These are phyloP conservation scores for Thunnus albacares DNA, from an alignment of 2,797 vertebrate genomes.

Conservation along the genomic window DNA sequence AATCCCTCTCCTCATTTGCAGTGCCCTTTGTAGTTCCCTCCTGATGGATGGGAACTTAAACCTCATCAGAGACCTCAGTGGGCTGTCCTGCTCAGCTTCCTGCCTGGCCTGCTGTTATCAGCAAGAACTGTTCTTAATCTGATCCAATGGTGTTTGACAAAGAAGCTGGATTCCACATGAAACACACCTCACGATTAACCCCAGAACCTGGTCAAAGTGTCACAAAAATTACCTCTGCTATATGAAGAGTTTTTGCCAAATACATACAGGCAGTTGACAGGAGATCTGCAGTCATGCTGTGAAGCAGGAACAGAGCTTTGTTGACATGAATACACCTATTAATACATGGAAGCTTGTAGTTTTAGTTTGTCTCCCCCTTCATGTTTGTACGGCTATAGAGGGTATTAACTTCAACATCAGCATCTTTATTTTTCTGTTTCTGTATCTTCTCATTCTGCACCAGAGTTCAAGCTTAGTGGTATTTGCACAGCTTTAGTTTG, in stretches of 20 bases:
- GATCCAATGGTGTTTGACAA: constrained; percentile 33
- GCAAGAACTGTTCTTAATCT: constrained; percentile 28
- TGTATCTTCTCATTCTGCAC: no score
- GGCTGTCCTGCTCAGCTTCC: constrained; percentile 27
- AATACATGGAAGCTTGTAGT: not conserved
- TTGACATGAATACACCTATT: not conserved
- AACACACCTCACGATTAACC: constrained; percentile 9
- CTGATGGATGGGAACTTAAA: constrained; percentile 8
- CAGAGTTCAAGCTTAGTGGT: no score
- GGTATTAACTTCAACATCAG: no score
- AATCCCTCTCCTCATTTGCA: not conserved
- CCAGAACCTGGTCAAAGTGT: not conserved
- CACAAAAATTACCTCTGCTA: constrained; percentile 5
- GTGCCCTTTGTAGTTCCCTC: constrained; percentile 23
- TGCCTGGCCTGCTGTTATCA: constrained; percentile 22
- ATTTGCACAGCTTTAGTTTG: no score
- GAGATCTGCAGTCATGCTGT: not conserved
- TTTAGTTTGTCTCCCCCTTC: no score
- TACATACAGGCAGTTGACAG: not conserved
- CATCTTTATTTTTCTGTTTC: no score
- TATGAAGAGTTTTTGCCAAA: constrained; percentile 2
- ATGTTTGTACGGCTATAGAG: no score
- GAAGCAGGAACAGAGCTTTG: not conserved
- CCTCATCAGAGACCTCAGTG: constrained; percentile 10
- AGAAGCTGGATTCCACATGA: constrained; percentile 13